phyloP scores from a whole-genome alignment of 2,797 vertebrate genomes.

The Halcyon leucocephala region DNA sequence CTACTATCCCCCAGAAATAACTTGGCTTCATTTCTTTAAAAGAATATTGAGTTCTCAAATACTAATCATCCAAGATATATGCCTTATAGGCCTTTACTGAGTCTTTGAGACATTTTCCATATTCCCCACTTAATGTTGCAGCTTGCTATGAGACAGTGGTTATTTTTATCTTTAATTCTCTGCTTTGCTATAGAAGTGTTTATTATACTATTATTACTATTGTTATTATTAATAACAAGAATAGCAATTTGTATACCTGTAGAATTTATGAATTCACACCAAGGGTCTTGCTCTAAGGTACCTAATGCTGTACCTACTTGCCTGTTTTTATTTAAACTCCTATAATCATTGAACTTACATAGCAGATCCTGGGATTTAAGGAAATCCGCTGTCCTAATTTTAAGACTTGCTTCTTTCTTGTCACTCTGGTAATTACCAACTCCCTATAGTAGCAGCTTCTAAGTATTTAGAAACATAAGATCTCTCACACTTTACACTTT shows the following conservation, averaged over 20 bases:
- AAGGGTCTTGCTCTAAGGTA: neutral
- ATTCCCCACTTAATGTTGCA: neutral
- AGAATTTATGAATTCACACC: neutral
- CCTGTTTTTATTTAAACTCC: neutral
- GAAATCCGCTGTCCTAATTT: neutral
- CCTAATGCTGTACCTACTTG: neutral
- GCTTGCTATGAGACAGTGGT: neutral
- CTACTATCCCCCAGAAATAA: neutral
- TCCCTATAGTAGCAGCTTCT: neutral
- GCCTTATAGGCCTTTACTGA: neutral
- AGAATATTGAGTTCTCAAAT: neutral
- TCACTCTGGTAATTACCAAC: neutral
- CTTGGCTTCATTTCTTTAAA: neutral
- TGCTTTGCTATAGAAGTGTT: neutral
- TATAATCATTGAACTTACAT: neutral
- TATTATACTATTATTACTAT: neutral
- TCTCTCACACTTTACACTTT: neutral
- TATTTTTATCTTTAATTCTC: neutral
- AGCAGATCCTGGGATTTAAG: neutral
- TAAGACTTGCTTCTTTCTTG: neutral
- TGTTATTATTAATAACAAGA: neutral
- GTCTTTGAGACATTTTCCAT: neutral
- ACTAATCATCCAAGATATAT: neutral
- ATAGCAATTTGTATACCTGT: neutral
- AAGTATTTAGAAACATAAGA: neutral